Base-by-base conservation (phyloP, 2,113 vertebrate genomes). In the Anolis sagrei region DNA sequence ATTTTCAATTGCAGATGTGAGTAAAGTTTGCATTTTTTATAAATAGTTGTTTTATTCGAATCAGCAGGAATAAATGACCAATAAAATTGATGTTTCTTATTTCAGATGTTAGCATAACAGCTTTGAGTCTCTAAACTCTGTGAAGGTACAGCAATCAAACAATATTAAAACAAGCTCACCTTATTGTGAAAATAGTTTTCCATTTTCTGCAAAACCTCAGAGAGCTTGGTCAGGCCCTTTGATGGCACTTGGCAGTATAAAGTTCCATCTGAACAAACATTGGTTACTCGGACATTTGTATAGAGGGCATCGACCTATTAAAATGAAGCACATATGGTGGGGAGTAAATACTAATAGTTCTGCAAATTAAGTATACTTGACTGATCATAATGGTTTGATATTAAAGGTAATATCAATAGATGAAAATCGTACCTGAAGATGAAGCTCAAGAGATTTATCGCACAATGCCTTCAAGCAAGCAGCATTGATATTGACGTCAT, bases 171-270 rank as follows among this genome's bases (percentile, higher is more conserved):
- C 13, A 0, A 14, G 68, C 90, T 73, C 94, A 99, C 98, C 97
- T 97, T 97, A 51, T 95, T 95, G 32, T 89, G 89, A 81, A 98
- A 97, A 91, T 96, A 97, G 14, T 95, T 94, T 89, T 99, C 97
- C 3, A 97, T 89, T 90, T 97, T 97, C 74, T 97, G 96, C 84
- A 98, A 86, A 29, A 97, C 85, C 83, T 97, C 96, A 6, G 48
- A 92, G 34, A 99, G 97, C 87, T 96, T 97, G 66, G 94, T 92
- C 48, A 96, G 95, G 83, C 98, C 98, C 92, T 97, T 97, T 51
- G 96, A 98, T 10, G 98, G 98, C 68, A 99, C 94, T 91, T 98
- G 98, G 91, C 98, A 99, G 94, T 96, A 98, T 7, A 99, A 94
- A 9, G 95, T 97, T 86, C 98, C 98, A 1, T 99, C 97, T 48